Base-by-base conservation (phyloP, 2,113 vertebrate genomes). In the Bostrychus sinensis region DNA sequence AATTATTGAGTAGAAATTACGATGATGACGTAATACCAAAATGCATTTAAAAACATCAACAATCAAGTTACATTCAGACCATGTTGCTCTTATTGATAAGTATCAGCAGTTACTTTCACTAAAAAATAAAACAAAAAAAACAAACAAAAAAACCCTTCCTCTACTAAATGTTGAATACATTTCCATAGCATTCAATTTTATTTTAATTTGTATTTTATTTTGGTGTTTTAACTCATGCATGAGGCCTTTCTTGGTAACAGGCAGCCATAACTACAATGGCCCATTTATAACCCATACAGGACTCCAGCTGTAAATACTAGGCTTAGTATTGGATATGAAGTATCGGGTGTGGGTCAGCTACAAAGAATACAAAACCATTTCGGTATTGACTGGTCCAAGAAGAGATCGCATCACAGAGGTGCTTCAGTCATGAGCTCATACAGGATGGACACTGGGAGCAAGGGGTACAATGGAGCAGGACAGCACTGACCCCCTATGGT, bases 311-410 rank as follows among this genome's bases (percentile, higher is more conserved):
- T 89, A 91, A 90, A 88, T 82, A 76, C 85, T 68, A 36, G 88
- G 86, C 86, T 90, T 91, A 90, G 61, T 72, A n/a, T n/a, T n/a
- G n/a, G n/a, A n/a, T n/a, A n/a, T n/a, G 71, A 73, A 69, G 83
- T 77, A 84, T 91, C 89, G 89, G n/a, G n/a, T 74, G 77, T 85
- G 81, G 82, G 74, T 64, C 78, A 14, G 66, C 65, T 72, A 88
- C 89, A 91, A 91, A 90, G 87, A 82, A 77, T 69, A 82, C 83
- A 85, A 91, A 92, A 92, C 88, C 88, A 92, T 91, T 91, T 91
- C 14, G 82, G 85, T 82, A 64, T 62, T 70, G 76, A 72, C 72
- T 54, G 48, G 43, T 73, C 75, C 73, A 43, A 38, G 53, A 13
- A 41, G 65, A 58, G 79, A 77, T 88, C 78, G 77, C 80, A 87